phyloP scores from a whole-genome alignment of 2,797 vertebrate genomes.

The Rhinogobio ventralis region DNA sequence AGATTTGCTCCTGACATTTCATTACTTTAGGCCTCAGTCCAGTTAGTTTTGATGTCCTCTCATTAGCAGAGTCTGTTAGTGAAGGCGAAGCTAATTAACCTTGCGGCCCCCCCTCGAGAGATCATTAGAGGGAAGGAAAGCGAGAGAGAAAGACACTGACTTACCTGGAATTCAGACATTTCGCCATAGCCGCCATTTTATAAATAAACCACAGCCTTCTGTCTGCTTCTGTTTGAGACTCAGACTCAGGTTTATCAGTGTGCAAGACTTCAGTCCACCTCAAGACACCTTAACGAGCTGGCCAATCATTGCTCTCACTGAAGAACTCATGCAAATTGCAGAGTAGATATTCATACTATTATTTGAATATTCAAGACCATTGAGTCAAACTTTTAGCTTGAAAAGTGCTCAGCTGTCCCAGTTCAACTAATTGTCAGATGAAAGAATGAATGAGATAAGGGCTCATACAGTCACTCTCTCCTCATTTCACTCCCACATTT shows the following conservation, averaged over 20 bases:
- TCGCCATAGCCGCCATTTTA: constrained; percentile 65
- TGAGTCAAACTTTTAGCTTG: neutral
- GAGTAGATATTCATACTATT: constrained; percentile 1
- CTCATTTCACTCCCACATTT: constrained; percentile 25
- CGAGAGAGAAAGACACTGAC: constrained; percentile 46
- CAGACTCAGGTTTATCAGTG: constrained; percentile 7
- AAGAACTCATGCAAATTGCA: neutral
- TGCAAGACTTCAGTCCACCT: neutral
- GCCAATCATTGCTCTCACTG: neutral
- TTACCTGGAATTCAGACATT: constrained; percentile 75
- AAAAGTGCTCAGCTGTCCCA: no score
- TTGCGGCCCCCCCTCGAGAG: constrained; percentile 55
- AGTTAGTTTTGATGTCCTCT: constrained; percentile 65
- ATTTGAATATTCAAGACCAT: neutral
- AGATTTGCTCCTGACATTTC: constrained; percentile 63
- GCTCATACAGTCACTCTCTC: constrained; percentile 56
- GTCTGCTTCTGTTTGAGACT: constrained; percentile 44
- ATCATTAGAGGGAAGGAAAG: constrained; percentile 55
- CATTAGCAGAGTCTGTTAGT: constrained; percentile 61
- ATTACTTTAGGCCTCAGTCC: constrained; percentile 52
- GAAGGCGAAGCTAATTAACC: constrained; percentile 62
- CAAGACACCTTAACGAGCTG: neutral
- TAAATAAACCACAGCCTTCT: constrained; percentile 53
- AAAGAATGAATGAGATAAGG: constrained; percentile 29
- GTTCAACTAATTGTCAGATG: neutral